Percentiles rank a stretch among this genome's conserved stretches.
phyloP scores from a whole-genome alignment of 2,113 vertebrate species.

The Ophiodon elongatus region DNA sequence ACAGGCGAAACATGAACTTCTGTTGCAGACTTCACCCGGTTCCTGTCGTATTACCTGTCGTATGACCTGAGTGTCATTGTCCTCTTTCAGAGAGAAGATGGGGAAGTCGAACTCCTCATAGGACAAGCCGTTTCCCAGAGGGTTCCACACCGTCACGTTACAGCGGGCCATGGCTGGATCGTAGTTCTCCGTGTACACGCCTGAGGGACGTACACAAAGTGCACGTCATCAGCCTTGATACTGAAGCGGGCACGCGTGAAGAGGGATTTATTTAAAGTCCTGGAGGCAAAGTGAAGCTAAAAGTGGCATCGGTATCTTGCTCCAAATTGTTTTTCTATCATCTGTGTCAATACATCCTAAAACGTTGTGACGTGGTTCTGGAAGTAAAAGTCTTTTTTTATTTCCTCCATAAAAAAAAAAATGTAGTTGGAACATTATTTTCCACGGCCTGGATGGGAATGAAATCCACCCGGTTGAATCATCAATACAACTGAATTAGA shows the following conservation, averaged over 20 bases:
- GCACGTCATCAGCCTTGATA: neutral
- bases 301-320: too few species aligned
- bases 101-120: conserved; percentile 95
- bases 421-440: neutral
- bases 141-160: conserved; percentile 87
- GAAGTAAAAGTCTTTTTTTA: neutral
- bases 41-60: conserved; percentile 86
- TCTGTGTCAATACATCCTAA: neutral
- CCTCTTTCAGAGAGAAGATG: conserved; percentile 92
- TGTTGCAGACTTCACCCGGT: neutral
- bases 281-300: too few species aligned
- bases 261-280: too few species aligned
- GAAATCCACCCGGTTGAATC: neutral
- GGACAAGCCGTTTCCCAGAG: conserved; percentile 86
- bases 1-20: neutral
- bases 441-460: neutral
- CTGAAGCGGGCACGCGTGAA: neutral
- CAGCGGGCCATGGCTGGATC: conserved; percentile 88
- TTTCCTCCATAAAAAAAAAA: too few species aligned
- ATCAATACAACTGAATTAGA: neutral
- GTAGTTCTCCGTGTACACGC: conserved; percentile 87
- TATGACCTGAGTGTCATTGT: conserved; percentile 90
- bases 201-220: conserved; percentile 66
- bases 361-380: neutral
- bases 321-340: too few species aligned